Evolutionary conservation across 1,140 invertebrate species (phyloP).

Genomic region (Popillia japonica): DNA sequence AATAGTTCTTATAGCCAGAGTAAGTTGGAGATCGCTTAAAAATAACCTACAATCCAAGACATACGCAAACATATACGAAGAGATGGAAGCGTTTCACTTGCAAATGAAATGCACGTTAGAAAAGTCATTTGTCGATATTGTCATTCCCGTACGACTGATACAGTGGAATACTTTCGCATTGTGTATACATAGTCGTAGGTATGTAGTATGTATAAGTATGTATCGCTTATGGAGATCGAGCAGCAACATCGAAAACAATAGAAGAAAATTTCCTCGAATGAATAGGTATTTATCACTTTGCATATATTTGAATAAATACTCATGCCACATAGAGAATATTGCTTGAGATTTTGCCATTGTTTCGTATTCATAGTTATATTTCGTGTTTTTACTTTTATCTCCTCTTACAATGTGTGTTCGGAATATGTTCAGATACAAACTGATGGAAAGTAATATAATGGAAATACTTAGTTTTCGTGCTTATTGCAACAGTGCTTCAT

Average conservation of each 20-base stretch:
- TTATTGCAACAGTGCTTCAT: too few relatives aligned
- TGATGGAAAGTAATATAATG: too few relatives aligned
- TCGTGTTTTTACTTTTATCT: slow-evolving; percentile 7
- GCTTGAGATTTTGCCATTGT: slow-evolving; percentile 26
- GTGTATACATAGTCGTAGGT: slow-evolving; percentile 12
- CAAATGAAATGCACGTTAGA: slow-evolving; percentile 28
- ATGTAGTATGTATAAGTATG: slow-evolving; percentile 19
- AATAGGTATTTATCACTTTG: slow-evolving; percentile 35
- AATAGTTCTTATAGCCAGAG: background rate
- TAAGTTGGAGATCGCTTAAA: slow-evolving; percentile 3
- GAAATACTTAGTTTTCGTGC: too few relatives aligned
- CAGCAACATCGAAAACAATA: slow-evolving; percentile 26
- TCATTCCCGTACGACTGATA: slow-evolving; percentile 26
- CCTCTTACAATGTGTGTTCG: background rate
- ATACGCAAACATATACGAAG: background rate
- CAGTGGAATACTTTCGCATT: slow-evolving; percentile 34
- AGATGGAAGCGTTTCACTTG: slow-evolving; percentile 18
- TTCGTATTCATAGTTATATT: slow-evolving; percentile 13
- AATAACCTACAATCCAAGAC: background rate
- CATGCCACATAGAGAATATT: slow-evolving; percentile 1
- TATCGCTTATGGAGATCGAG: slow-evolving; percentile 21
- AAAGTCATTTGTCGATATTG: slow-evolving; percentile 28
- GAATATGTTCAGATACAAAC: background rate
- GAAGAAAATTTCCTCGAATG: slow-evolving; percentile 29
- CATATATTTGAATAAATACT: slow-evolving; percentile 26